A percentile compares a stretch with the other conserved stretches of the same genome.
These are phyloP conservation scores for Meriones unguiculatus DNA, from an alignment of 2,113 vertebrate genomes.

Conservation along the genomic window DNA sequence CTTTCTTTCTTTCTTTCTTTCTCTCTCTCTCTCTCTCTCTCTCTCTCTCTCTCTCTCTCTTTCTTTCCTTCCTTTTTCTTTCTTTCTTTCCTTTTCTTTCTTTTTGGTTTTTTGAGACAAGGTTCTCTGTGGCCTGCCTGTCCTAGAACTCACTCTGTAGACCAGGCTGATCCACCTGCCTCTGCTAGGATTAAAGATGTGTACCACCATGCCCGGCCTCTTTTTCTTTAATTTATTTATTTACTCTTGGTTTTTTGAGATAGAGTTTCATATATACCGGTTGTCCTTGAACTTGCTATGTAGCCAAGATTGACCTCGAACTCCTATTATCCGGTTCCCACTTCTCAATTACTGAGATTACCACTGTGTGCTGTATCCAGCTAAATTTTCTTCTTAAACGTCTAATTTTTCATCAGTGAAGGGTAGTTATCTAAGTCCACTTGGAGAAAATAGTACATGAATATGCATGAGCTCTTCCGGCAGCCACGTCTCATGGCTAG, in stretches of 20 bases:
- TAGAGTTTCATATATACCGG: neutral
- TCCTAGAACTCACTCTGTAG: too few species aligned
- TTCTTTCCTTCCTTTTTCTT: too few species aligned
- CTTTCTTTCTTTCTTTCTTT: too few species aligned
- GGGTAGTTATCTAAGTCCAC: neutral
- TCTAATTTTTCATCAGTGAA: constrained; percentile 7
- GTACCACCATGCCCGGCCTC: too few species aligned
- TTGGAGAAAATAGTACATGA: neutral
- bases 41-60: too few species aligned
- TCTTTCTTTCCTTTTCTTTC: too few species aligned
- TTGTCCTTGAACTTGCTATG: neutral
- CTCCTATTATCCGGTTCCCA: neutral
- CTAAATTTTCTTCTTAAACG: constrained; percentile 13
- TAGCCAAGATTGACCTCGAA: neutral
- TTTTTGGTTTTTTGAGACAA: too few species aligned
- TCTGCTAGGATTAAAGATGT: too few species aligned
- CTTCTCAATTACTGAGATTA: neutral
- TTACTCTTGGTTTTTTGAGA: neutral
- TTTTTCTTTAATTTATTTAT: neutral
- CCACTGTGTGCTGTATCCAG: neutral
- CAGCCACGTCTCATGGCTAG: neutral
- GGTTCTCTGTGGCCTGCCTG: too few species aligned
- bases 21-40: too few species aligned
- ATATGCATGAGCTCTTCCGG: neutral
- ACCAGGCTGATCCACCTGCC: too few species aligned